Base-by-base conservation (phyloP, 35 echinoderm and acorn worm genomes). In the Chiridota heheva region DNA sequence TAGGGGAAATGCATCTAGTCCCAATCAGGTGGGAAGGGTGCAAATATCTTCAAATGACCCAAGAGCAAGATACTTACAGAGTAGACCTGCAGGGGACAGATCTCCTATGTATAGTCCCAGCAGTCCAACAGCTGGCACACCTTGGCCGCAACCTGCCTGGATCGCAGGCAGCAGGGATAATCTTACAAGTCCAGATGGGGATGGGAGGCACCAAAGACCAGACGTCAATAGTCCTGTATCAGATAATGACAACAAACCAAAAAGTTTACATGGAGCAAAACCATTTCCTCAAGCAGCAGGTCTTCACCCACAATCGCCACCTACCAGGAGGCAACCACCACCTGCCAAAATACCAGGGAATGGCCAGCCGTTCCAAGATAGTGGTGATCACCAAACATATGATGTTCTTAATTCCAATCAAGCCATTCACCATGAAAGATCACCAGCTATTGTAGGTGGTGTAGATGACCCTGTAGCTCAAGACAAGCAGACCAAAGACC, bases 21-120 rank as follows among this genome's bases (percentile, higher is more conserved):
- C 27, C 39, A 27, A 46, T 7, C 20, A 61, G 4, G 13, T 25
- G 17, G 76, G 75, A 68, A 69, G 42, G 56, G 33, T 78, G 40
- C 74, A 27, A 16, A 40, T 83, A 31, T 66, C 87, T 7, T 62
- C 70, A 28, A 71, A 66, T 30, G 81, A 91, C 57, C 88, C 82
- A 22, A 61, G 81, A 22, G 71, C 72, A 45, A 60, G 68, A 30
- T 82, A 77, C n/a, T 66, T 91, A 4, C 62, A 56, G 3, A 77
- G 65, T 33, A 74, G 88, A 44, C 73, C 81, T 36, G 82, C 88
- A 51, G 82, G 88, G 17, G 81, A 91, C 53, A 56, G 88, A 40
- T 86, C 88, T 18, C 88, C 88, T 30, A 91, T 91, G 81, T 91
- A 91, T 60, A 86, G 82, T 30, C 81, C 75, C 13, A 78, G 73